Evolutionary conservation across 2,888 invertebrate genomes (phyloP), one percentile per base, ranked within the genome.

Genomic region (Leucophenga maculata): DNA sequence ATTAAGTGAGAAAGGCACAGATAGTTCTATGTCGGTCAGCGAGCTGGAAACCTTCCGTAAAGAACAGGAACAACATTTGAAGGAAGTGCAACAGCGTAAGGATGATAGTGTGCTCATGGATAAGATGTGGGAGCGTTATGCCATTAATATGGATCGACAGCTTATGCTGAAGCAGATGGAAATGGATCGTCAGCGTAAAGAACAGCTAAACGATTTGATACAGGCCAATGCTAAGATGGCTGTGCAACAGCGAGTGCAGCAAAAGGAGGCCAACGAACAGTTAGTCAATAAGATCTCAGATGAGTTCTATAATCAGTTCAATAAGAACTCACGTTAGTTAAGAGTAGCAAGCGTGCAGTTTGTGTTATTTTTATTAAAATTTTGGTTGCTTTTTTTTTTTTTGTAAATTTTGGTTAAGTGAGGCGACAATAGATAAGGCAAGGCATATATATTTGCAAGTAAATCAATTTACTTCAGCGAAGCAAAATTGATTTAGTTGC

Each of bases 231-330:
- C 94, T 81, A 96, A 96, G 86, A 90, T 92, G 77, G 90, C 92
- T 9, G 84, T 96, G 52, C 93, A 95, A 84, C 97, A 97, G 87
- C 94, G 92, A 77, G 44, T 74, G n/a, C 78, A 80, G 67, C 91
- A 91, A 46, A 92, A 93, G 83, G 92, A 94, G n/a, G 94, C 93
- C 83, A 89, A 93, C 76, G 91, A 93, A 67, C 92, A 92, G 71
- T 92, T 94, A 32, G 92, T 95, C 31, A 94, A 95, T 89, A 90
- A 91, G 48, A 94, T 95, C 0, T 93, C 94, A 0, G 92, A 94
- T 16, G 94, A 93, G 0, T 97, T 93, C 88, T 97, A 93, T 87
- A 91, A 93, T 68, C 96, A 97, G 87, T 97, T 97, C 86, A 97
- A 97, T 86, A 95, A 92, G 72, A 92, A 93, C 31, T 93, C 95